Evolutionary conservation across 2,797 vertebrate genomes (phyloP), one percentile per base, ranked within the genome.

Genomic region (Lemur catta): DNA sequence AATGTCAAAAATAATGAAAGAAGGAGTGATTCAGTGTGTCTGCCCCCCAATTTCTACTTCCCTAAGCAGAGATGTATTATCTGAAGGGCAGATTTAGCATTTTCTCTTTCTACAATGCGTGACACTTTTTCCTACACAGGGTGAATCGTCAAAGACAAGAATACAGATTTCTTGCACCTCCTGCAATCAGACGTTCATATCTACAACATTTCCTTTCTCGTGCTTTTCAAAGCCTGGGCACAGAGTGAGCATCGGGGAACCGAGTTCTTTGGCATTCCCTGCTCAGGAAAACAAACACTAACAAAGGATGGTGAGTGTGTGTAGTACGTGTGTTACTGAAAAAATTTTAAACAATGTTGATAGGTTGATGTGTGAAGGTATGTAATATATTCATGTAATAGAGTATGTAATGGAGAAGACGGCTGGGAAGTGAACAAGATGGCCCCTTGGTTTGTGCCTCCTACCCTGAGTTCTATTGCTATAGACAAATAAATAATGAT

Each of bases 1-100:
- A 98, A 98, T 98, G 98, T 98, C 98, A 98, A 98, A 98, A 98
- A 98, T 98, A 98, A 98, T 98, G 98, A 98, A 98, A 98, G 94
- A 96, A 98, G 97, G 97, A 98, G 98, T 95, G 95, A 98, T 97
- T 98, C 98, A 97, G 96, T 98, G 97, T 97, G 97, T 97, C 97
- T 97, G 96, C 52, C 78, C 87, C 96, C 48, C 97, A 97, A 88
- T 98, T 94, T 97, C 96, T 57, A 81, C 93, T 94, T 96, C 93
- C 96, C 90, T 43, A 43, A 95, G 92, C 97, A 89, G 90, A 97
- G 96, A 97, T 93, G 93, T 71, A 97, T 97, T 97, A 94, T 93
- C 92, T 35, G 90, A 87, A 97, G 88, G 94, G 67, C 46, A 61
- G 87, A 76, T 91, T 97, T 95, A 93, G 85, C 85, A 91, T 97